Percentiles rank a stretch among this genome's conserved stretches.
These are phyloP conservation scores for Gnathonemus echidnorhynchus DNA, from an alignment of 2,113 vertebrate species.

Conservation along the genomic window DNA sequence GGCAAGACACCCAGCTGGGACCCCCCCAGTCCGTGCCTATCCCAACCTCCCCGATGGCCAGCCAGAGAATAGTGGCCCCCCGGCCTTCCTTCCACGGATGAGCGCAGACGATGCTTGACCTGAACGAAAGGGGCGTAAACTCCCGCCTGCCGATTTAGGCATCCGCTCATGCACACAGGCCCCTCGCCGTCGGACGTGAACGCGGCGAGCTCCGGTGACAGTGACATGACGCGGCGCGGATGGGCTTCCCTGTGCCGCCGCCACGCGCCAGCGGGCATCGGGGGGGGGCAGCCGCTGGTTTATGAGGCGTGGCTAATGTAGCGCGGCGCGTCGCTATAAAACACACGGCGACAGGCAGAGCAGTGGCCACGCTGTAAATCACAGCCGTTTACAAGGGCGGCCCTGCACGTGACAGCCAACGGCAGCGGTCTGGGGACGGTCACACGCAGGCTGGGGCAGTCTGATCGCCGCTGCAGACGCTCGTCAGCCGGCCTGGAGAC, in stretches of 20 bases:
- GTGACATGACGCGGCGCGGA: neutral
- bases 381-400: neutral
- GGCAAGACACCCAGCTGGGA: neutral
- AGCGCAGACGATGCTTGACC: neutral
- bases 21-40: neutral
- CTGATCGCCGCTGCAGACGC: neutral
- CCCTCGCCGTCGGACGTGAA: neutral
- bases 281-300: constrained; percentile 35
- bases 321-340: constrained; percentile 12
- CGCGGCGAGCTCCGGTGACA: neutral
- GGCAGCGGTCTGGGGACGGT: neutral
- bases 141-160: neutral
- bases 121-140: neutral
- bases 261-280: neutral
- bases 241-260: neutral
- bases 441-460: too few species aligned
- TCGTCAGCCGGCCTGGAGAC: too few species aligned
- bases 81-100: neutral
- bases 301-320: constrained; percentile 55
- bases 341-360: constrained; percentile 10
- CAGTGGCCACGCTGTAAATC: constrained; percentile 3
- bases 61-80: neutral
- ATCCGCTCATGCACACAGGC: neutral
- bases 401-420: neutral
- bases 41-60: neutral